These are phyloP conservation scores for Lota lota DNA, from an alignment of 2,113 vertebrate species.

Conservation along the genomic window DNA sequence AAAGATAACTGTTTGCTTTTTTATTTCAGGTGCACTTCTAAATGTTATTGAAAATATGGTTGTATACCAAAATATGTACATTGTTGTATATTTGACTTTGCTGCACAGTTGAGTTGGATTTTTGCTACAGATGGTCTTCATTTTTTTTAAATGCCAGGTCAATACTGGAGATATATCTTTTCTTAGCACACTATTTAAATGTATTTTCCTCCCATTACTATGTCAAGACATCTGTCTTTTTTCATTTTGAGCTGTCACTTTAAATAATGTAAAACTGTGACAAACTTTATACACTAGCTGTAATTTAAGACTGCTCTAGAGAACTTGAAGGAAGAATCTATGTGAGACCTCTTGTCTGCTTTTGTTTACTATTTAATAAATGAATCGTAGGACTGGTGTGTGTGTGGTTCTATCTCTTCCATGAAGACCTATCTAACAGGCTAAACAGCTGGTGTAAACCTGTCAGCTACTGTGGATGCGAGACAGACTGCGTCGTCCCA, in stretches of 20 bases:
- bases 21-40: constrained; percentile 88
- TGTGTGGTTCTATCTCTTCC: constrained; percentile 21
- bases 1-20: constrained; percentile 68
- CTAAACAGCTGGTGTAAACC: neutral
- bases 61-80: constrained; percentile 94
- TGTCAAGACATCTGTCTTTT: constrained; percentile 81
- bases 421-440: too few species aligned
- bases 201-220: constrained; percentile 79
- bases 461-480: neutral
- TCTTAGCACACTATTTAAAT: constrained; percentile 83
- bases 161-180: constrained; percentile 60
- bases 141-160: constrained; percentile 72
- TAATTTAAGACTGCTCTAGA: constrained; percentile 92
- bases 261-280: constrained; percentile 97
- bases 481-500: neutral
- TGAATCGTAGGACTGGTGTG: constrained; percentile 68
- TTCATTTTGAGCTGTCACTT: constrained; percentile 85
- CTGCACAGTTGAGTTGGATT: constrained; percentile 37
- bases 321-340: constrained; percentile 73
- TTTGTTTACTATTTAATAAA: constrained; percentile 97
- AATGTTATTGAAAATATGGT: constrained; percentile 80
- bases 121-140: constrained; percentile 58
- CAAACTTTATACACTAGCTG: constrained; percentile 93
- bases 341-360: constrained; percentile 82
- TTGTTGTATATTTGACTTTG: constrained; percentile 84